phyloP scores from a whole-genome alignment of 2,797 vertebrate genomes.

The Helicolenus hilgendorfi region DNA sequence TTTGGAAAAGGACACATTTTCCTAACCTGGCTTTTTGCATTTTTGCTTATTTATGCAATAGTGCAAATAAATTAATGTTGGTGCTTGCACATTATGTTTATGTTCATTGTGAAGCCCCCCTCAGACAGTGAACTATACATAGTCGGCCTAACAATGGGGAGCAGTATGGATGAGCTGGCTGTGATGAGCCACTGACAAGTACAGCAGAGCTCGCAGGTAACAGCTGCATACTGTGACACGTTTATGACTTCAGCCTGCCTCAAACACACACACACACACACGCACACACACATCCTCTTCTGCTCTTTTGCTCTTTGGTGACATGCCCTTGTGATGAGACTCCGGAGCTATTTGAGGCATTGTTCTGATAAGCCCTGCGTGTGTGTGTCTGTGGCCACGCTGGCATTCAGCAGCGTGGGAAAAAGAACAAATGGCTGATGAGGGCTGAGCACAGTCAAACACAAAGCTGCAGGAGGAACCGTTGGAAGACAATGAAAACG shows the following conservation, averaged over 20 bases:
- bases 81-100: neutral
- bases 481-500: constrained; percentile 42
- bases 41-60: neutral
- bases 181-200: constrained; percentile 82
- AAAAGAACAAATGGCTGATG: constrained; percentile 91
- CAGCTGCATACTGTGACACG: constrained; percentile 78
- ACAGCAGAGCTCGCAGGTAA: constrained; percentile 82
- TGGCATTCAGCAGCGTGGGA: constrained; percentile 90
- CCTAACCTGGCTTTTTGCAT: neutral
- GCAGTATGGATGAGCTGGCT: constrained; percentile 60
- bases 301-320: constrained; percentile 57
- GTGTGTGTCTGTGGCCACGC: constrained; percentile 61
- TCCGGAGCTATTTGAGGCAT: constrained; percentile 89
- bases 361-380: constrained; percentile 90
- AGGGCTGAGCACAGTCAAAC: constrained; percentile 50
- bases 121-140: constrained; percentile 64
- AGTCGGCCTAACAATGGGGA: constrained; percentile 70
- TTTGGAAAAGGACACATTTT: neutral
- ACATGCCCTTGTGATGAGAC: constrained; percentile 86
- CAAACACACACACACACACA: constrained; percentile 7
- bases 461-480: constrained; percentile 52
- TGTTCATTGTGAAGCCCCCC: constrained; percentile 22
- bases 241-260: constrained; percentile 53
- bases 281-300: constrained; percentile 34
- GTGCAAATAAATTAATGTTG: neutral